Conservation (phyloP, 2,888 invertebrate species). For the Polietes domitor region DNA sequence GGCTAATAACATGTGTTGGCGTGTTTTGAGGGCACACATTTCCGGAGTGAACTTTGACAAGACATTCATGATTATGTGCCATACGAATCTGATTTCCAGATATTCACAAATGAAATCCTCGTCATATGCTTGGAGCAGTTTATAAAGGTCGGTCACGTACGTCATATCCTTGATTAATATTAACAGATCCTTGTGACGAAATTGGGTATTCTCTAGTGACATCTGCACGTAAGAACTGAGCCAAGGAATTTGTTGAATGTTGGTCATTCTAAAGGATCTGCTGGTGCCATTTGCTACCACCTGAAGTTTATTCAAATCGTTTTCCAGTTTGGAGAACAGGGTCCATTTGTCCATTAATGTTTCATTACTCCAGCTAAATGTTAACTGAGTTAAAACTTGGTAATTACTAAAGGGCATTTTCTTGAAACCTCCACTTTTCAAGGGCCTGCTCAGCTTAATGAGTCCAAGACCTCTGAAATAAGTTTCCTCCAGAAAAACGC, state of each 20-base stretch:
- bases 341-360: not conserved
- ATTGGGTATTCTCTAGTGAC: not conserved
- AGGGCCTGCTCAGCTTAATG: not conserved
- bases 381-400: not conserved
- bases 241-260: not conserved
- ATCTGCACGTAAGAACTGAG: not conserved
- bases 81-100: conserved; percentile 26
- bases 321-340: not conserved
- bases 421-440: not conserved
- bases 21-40: conserved; percentile 1
- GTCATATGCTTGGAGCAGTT: not conserved
- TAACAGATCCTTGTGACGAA: not conserved
- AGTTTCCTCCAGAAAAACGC: conserved; percentile 7
- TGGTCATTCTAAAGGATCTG: not conserved
- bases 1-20: conserved; percentile 20
- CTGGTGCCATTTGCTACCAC: not conserved
- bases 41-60: not conserved
- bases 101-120: conserved; percentile 6
- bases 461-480: not conserved
- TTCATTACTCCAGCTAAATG: not conserved
- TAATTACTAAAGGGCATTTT: not conserved
- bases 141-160: not conserved
- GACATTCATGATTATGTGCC: not conserved
- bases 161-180: conserved; percentile 12
- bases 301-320: not conserved